Evolutionary conservation across 2,888 invertebrate species (phyloP), one percentile per base, ranked within the genome.

Genomic region (Diplolepis rosae): DNA sequence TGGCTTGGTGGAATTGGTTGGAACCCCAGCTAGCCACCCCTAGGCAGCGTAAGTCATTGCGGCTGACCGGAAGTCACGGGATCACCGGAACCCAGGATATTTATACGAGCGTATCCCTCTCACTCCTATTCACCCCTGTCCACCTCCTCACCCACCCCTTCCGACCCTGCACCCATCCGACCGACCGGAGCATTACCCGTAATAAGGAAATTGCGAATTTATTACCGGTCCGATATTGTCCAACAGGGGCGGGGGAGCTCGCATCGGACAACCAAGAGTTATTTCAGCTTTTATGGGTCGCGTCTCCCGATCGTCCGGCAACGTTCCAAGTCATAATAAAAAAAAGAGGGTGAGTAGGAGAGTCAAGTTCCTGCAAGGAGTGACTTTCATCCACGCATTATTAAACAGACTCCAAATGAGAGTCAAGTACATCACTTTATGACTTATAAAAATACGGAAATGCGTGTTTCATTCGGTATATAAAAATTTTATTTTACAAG

Each of bases 131-230:
- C 71, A 67, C 75, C 77, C 66, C 72, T 72, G 71, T 61, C 66
- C 66, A 52, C 54, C 69, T 42, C 24, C 69, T 66, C 39, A 28
- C 45, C 45, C 48, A 11, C 65, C 54, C 52, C 54, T 66, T 51
- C 52, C 71, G 65, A 51, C 45, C 48, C 39, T 24, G 69, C 77
- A 70, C 72, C 75, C 77, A 76, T 73, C 72, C 77, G 78, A 79
- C 82, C 85, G 84, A 87, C 88, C 88, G 88, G 88, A 80, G 86
- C 86, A 88, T 88, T 88, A 88, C 84, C 87, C 88, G 88, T 88
- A 88, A 88, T 88, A 88, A 88, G 88, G 88, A 88, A 88, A 88
- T 88, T 88, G 88, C 88, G 84, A 88, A 88, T 88, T 88, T 88
- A 88, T 88, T 88, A 87, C 88, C 84, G 78, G 78, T 69, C 80